Conservation (phyloP, 2,888 invertebrate genomes). For the Laothoe populi region DNA sequence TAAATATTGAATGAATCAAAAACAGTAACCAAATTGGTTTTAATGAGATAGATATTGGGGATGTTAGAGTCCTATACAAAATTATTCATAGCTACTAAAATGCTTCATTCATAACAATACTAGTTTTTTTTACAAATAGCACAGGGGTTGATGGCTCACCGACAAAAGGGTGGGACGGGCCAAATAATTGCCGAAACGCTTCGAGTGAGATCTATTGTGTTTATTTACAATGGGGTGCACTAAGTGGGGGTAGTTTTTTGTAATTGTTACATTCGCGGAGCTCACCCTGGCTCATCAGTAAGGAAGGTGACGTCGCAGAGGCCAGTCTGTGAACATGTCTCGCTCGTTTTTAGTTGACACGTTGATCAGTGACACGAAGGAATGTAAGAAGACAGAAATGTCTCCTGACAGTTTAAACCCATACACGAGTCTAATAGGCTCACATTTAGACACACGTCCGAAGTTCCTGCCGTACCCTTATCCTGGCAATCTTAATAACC, state of each 20-base stretch:
- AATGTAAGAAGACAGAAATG: constrained; percentile 67
- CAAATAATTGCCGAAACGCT: constrained; percentile 84
- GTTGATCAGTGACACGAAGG: constrained; percentile 87
- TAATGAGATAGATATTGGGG: constrained; percentile 82
- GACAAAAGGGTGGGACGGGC: constrained; percentile 84
- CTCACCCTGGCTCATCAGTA: constrained; percentile 69
- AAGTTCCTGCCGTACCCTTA: constrained; percentile 86
- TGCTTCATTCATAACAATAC: constrained; percentile 74
- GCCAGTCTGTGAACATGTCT: constrained; percentile 85
- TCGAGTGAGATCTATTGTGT: constrained; percentile 81
- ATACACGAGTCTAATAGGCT: constrained; percentile 69
- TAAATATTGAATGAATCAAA: constrained; percentile 56
- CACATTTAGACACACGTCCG: constrained; percentile 65
- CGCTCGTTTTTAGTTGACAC: constrained; percentile 93
- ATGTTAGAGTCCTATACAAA: constrained; percentile 79
- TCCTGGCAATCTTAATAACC: constrained; percentile 86
- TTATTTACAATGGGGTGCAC: constrained; percentile 80
- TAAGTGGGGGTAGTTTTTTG: constrained; percentile 84
- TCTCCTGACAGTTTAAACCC: constrained; percentile 70
- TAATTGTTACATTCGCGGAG: constrained; percentile 77
- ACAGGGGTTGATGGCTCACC: constrained; percentile 78
- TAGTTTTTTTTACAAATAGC: constrained; percentile 64
- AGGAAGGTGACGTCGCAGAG: constrained; percentile 56
- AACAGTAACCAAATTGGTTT: constrained; percentile 79
- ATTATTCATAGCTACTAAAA: constrained; percentile 84